Conservation (phyloP, 2,113 vertebrate genomes). For the Nymphicus hollandicus region DNA sequence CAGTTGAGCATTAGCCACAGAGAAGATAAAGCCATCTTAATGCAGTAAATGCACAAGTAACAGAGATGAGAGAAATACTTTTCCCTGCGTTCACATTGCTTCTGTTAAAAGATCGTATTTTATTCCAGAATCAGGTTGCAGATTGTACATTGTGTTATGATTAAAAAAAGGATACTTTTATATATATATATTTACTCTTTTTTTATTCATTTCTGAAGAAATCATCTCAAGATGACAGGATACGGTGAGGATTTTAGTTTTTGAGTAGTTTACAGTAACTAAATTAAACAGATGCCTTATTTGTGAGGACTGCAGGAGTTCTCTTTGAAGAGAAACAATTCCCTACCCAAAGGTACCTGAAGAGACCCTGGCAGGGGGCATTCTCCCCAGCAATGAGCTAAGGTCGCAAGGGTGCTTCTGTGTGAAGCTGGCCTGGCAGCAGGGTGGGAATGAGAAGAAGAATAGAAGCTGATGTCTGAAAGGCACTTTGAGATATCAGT, state of each 20-base stretch:
- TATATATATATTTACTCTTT: conserved; percentile 1
- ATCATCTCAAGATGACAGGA: neutral
- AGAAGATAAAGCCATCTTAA: conserved; percentile 16
- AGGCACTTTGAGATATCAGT: neutral
- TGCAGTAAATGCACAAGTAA: neutral
- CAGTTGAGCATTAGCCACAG: neutral
- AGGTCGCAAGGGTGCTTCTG: neutral
- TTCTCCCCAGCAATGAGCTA: neutral
- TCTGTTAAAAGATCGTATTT: neutral
- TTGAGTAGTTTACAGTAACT: conserved; percentile 19
- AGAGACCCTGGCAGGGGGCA: neutral
- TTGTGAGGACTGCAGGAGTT: neutral
- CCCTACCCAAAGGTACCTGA: neutral
- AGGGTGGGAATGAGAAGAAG: neutral
- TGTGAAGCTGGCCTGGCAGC: neutral
- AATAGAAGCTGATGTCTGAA: neutral
- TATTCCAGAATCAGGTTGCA: neutral
- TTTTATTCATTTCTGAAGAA: conserved; percentile 30
- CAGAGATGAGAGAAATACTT: neutral
- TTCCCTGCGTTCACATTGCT: neutral
- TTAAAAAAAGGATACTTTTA: neutral
- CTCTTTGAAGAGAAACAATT: neutral
- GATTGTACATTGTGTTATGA: neutral
- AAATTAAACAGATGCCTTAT: conserved; percentile 44
- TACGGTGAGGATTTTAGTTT: neutral